Base-by-base conservation (phyloP, 2,113 vertebrate species). In the Lepidiolamprologus cunningtoni region DNA sequence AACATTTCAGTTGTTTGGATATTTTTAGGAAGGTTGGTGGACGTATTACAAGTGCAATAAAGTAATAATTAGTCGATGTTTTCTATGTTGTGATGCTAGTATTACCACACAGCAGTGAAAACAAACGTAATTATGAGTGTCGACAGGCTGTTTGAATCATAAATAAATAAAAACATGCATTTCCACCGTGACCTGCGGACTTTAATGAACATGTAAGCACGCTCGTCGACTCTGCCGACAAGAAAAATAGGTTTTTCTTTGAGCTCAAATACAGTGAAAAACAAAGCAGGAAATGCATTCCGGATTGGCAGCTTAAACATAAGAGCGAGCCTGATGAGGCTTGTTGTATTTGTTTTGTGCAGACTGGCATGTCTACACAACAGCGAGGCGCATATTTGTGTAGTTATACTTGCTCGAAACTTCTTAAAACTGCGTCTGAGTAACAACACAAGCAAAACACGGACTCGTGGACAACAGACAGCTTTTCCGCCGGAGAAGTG, bases 271-370 rank as follows among this genome's bases (percentile, higher is more conserved):
- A 42, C n/a, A 16, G 0, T 4, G 12, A 40, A 71, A 40, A 37
- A 1, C 9, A 63, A 63, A 63, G 4, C 28, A 63, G 61, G 31
- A 66, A 35, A 66, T 66, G 61, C 31, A 66, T 35, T 66, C 31
- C 61, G 0, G 9, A 8, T 0, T 1, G 61, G 31, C 10, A 66
- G 61, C 17, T 66, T 66, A n/a, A 3, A 3, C 9, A 8, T 5
- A 66, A 35, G 17, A 35, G 61, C 31, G 31, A 66, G 31, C 31
- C 61, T 66, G 61, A 8, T 0, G 61, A 37, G 31, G 17, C 61
- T 66, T 66, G 58, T 19, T 63, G 17, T 0, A 1, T 66, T 35
- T 63, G 6, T 66, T 37, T 37, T n/a, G 61, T 37, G 61, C 7
- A 66, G 61, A 66, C 61, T 66, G 61, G 10, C 10, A 66, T 66